Conservation (phyloP, 2,113 vertebrate species). For the Rhinolophus ferrumequinum region DNA sequence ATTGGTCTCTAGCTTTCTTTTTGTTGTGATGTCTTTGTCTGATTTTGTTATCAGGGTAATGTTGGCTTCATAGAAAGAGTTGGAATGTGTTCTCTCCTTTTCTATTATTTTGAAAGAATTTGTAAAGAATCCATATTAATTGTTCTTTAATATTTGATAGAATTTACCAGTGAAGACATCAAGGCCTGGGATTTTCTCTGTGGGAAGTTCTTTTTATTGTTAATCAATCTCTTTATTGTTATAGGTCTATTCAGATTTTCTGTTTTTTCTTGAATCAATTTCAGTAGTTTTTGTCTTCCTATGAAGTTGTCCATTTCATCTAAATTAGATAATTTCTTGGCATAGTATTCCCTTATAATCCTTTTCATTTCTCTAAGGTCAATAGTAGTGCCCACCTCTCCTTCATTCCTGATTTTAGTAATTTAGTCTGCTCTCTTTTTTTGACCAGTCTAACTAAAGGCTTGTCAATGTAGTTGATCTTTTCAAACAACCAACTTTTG, state of each 20-base stretch:
- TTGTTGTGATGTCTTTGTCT: background rate
- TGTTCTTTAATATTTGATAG: background rate
- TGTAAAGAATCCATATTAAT: background rate
- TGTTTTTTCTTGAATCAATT: background rate
- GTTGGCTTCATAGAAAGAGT: background rate
- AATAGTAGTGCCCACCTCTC: background rate
- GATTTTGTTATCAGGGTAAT: background rate
- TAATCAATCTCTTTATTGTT: background rate
- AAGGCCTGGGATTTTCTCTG: background rate
- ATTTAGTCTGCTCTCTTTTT: background rate
- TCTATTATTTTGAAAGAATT: background rate
- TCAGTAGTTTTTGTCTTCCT: background rate
- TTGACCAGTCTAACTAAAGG: background rate
- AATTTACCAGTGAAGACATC: background rate
- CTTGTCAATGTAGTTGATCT: background rate
- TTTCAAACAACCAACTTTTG: background rate
- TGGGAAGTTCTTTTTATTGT: background rate
- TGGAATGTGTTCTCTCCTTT: background rate
- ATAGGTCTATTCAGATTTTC: background rate
- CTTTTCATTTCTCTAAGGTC: background rate
- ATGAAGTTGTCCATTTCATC: background rate
- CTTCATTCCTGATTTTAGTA: background rate
- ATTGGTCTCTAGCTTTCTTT: background rate
- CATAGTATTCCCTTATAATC: background rate
- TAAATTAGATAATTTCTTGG: background rate